A percentile compares a stretch with the other conserved stretches of the same genome.
Conservation (phyloP, 53 echinoderm and acorn worm species). For the Echinometra lucunter region DNA sequence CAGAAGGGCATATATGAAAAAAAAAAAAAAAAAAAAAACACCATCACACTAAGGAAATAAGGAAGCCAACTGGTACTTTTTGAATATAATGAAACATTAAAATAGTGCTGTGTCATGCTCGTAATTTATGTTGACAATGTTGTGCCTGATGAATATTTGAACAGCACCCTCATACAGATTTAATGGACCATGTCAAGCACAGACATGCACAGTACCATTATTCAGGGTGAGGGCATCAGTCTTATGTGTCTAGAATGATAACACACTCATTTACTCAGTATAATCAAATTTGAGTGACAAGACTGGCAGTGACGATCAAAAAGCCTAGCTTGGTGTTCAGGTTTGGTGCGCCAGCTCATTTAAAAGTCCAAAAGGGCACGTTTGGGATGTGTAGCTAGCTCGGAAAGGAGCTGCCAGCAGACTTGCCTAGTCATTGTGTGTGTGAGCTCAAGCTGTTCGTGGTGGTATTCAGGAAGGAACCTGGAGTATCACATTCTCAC, state of each 20-base stretch:
- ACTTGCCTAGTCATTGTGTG: conserved; percentile 45
- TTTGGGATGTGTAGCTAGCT: background rate
- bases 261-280: background rate
- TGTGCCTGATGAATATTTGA: background rate
- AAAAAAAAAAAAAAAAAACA: too few species aligned
- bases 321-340: background rate
- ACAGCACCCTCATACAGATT: background rate
- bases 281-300: conserved; percentile 15
- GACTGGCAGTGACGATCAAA: background rate
- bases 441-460: background rate
- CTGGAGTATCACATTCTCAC: background rate
- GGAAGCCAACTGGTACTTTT: background rate
- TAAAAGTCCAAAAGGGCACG: background rate
- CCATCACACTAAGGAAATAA: background rate
- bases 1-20: too few species aligned
- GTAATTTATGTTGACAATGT: background rate
- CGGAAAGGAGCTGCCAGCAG: background rate
- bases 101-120: background rate
- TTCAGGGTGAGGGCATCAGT: background rate
- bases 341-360: background rate
- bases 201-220: background rate
- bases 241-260: background rate
- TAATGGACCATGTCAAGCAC: background rate
- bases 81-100: background rate
- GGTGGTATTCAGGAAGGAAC: background rate